A percentile compares a stretch with the other conserved stretches of the same genome.
Conservation (phyloP, 2,113 vertebrate genomes). For the Corvus moneduloides region DNA sequence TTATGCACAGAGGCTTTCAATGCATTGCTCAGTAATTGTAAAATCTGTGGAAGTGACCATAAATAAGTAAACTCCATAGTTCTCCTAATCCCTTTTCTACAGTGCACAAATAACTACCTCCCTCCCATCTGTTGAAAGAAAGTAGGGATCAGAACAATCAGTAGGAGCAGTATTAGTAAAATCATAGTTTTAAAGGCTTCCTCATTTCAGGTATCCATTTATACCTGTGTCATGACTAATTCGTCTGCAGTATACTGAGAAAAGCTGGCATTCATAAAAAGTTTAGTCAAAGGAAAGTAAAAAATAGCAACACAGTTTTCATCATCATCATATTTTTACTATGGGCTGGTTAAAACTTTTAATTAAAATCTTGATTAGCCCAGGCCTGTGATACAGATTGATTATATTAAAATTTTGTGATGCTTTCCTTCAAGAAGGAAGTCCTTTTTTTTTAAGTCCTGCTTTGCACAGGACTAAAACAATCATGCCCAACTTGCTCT, state of each 20-base stretch:
- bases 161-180: neutral
- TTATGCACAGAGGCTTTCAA: constrained; percentile 50
- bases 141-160: neutral
- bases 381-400: neutral
- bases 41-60: constrained; percentile 16
- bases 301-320: neutral
- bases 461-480: neutral
- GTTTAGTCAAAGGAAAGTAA: neutral
- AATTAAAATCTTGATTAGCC: neutral
- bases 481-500: neutral
- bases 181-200: neutral
- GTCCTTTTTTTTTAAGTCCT: too few relatives aligned
- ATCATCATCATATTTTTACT: neutral
- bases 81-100: neutral
- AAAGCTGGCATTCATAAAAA: neutral
- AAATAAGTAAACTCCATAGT: constrained; percentile 47
- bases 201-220: neutral
- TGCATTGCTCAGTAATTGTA: neutral
- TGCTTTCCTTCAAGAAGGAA: neutral
- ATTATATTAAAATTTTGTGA: neutral
- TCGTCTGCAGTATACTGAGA: neutral
- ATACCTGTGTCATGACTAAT: neutral
- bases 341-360: neutral
- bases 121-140: neutral
- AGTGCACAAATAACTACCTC: neutral